Evolutionary conservation across 1,140 invertebrate species (phyloP).

Genomic region (Heliothis subflexa): DNA sequence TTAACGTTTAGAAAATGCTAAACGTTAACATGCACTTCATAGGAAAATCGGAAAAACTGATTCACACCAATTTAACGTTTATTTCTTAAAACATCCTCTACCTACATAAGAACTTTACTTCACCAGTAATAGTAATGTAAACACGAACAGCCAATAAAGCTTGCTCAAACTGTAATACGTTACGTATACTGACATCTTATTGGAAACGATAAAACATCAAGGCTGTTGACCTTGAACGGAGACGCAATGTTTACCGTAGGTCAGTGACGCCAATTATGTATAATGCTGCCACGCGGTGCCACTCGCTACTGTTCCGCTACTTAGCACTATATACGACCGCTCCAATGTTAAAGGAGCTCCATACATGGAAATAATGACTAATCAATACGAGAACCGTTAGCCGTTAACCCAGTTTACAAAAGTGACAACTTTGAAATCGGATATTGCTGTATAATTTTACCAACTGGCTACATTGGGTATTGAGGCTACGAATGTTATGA

Average conservation of each 20-base stretch:
- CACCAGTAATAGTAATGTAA: constrained; percentile 8
- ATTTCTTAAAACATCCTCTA: neutral
- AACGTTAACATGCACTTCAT: too few relatives aligned
- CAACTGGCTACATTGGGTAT: constrained; percentile 2
- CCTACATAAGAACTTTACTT: neutral
- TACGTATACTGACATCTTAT: constrained; percentile 46
- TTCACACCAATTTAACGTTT: neutral
- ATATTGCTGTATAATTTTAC: neutral
- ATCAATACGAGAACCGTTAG: constrained; percentile 31
- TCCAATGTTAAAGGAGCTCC: constrained; percentile 13
- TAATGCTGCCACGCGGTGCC: constrained; percentile 36
- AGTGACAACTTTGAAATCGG: constrained; percentile 24
- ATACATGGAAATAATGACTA: constrained; percentile 36
- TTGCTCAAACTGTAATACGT: constrained; percentile 37
- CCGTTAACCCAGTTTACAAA: constrained; percentile 19
- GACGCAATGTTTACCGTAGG: constrained; percentile 52
- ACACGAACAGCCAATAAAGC: constrained; percentile 21
- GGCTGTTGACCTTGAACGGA: constrained; percentile 51
- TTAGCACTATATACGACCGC: constrained; percentile 24
- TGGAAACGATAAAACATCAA: constrained; percentile 49
- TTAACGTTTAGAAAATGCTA: too few relatives aligned
- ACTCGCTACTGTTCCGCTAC: constrained; percentile 33
- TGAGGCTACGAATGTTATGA: constrained; percentile 14
- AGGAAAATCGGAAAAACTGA: neutral
- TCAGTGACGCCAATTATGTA: constrained; percentile 52